Percentiles rank a stretch among this genome's conserved stretches.
Evolutionary conservation across 1,140 invertebrate genomes (phyloP).

Genomic region (Drosophila micromelanica): DNA sequence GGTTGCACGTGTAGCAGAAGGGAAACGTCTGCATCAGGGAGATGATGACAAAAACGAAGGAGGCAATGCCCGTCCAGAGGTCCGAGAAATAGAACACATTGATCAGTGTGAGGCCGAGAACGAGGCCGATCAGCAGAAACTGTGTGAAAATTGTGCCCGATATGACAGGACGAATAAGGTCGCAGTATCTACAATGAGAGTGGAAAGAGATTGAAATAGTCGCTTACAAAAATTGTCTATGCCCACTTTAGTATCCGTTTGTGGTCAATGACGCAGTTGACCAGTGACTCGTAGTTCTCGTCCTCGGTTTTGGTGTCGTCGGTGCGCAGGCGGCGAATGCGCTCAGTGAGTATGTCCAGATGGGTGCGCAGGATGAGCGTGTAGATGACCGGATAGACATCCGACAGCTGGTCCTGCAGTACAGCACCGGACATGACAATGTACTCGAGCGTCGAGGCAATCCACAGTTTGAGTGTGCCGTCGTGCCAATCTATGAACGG

Average conservation of each 20-base stretch:
- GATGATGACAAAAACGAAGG: constrained; percentile 61
- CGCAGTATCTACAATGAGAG: constrained; percentile 43
- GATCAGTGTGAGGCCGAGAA: constrained; percentile 63
- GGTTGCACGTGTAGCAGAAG: constrained; percentile 68
- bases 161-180: constrained; percentile 55
- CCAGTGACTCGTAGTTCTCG: constrained; percentile 58
- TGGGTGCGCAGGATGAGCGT: constrained; percentile 56
- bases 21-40: constrained; percentile 66
- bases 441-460: constrained; percentile 57
- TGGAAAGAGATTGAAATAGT: not conserved
- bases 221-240: no score
- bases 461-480: constrained; percentile 42
- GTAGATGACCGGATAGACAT: constrained; percentile 57
- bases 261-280: constrained; percentile 63
- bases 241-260: constrained; percentile 54
- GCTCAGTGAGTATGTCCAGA: constrained; percentile 54
- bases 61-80: constrained; percentile 59
- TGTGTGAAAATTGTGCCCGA: constrained; percentile 70
- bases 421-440: constrained; percentile 62
- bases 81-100: constrained; percentile 72
- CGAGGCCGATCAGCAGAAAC: constrained; percentile 58
- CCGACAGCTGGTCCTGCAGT: constrained; percentile 61
- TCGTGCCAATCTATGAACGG: constrained; percentile 60
- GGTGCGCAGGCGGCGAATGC: constrained; percentile 46
- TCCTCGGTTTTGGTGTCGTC: constrained; percentile 40